These are phyloP conservation scores for Mustelus asterias DNA, from an alignment of 2,113 vertebrate species.

Conservation along the genomic window DNA sequence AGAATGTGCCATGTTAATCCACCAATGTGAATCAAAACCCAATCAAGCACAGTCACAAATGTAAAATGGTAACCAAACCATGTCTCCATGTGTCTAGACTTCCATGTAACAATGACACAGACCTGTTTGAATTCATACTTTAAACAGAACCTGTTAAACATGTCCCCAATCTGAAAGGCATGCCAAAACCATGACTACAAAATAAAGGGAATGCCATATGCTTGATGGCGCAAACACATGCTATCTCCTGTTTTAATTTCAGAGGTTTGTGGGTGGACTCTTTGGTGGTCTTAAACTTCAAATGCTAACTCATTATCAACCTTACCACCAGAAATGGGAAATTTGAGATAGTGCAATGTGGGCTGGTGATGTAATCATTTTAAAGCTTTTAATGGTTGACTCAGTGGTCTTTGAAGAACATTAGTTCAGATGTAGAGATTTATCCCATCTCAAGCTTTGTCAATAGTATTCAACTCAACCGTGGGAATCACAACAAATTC, in stretches of 20 bases:
- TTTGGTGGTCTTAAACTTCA: slow-evolving; percentile 19
- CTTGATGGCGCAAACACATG: background rate
- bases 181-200: background rate
- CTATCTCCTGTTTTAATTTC: slow-evolving; percentile 23
- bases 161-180: background rate
- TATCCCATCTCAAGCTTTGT: background rate
- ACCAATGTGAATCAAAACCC: background rate
- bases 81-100: background rate
- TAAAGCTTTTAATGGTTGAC: slow-evolving; percentile 27
- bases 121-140: background rate
- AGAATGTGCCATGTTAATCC: background rate
- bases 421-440: slow-evolving; percentile 9
- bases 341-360: slow-evolving; percentile 11
- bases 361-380: slow-evolving; percentile 23
- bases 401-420: slow-evolving; percentile 24
- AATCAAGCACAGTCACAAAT: background rate
- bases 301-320: slow-evolving; percentile 3
- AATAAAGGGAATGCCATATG: background rate
- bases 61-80: background rate
- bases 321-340: background rate
- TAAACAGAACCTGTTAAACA: background rate
- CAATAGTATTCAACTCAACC: background rate
- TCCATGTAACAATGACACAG: background rate
- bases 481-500: slow-evolving; percentile 4
- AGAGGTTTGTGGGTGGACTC: background rate